These are phyloP conservation scores for Poeciliopsis paucimaculata DNA, from an alignment of 2,797 vertebrate genomes.

Conservation along the genomic window DNA sequence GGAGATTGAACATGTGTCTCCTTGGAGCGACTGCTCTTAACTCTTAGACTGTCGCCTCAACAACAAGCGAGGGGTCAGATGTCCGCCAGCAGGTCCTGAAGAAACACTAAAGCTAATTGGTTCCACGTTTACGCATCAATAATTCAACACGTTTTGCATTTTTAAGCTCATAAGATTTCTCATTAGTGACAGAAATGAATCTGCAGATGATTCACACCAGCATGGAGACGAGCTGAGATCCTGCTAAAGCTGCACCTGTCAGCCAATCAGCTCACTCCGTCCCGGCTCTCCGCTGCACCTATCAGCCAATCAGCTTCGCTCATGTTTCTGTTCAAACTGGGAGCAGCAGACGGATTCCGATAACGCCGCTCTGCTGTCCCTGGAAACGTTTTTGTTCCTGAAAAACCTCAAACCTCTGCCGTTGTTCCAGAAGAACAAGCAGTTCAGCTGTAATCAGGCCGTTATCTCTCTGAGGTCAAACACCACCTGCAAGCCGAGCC, in stretches of 20 bases:
- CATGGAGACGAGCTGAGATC: not conserved
- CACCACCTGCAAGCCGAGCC: conserved; percentile 1
- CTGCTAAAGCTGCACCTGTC: not conserved
- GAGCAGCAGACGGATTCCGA: not conserved
- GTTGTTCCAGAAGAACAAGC: not conserved
- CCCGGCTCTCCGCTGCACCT: too few relatives aligned
- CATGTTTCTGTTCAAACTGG: not conserved
- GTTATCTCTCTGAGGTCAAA: conserved; percentile 16
- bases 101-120: conserved; percentile 7
- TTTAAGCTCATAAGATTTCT: not conserved
- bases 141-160: not conserved
- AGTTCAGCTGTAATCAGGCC: not conserved
- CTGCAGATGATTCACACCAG: not conserved
- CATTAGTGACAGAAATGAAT: not conserved
- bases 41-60: not conserved
- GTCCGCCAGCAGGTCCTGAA: not conserved
- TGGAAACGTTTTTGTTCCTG: not conserved
- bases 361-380: not conserved
- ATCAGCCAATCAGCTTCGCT: not conserved
- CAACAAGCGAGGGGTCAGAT: not conserved
- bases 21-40: not conserved
- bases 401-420: not conserved
- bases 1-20: not conserved
- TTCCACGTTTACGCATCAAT: not conserved
- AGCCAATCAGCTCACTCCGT: not conserved